A percentile compares a stretch with the other conserved stretches of the same genome.
Conservation (phyloP, 1,140 invertebrate genomes). For the Hypothenemus hampei region DNA sequence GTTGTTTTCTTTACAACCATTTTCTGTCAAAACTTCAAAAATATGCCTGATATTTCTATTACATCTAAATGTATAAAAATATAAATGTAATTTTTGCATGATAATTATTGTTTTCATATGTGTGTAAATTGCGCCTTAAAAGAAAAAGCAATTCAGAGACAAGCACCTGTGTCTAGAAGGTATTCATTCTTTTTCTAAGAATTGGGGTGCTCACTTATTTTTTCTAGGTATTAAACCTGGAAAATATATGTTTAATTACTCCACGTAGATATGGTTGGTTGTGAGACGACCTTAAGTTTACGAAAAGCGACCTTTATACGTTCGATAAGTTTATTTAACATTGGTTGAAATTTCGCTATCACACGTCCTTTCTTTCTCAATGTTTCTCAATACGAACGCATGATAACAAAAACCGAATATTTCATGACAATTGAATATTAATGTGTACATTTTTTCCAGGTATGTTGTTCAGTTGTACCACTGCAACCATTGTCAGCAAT, state of each 20-base stretch:
- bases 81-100: background rate
- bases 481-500: slow-evolving; percentile 9
- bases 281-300: slow-evolving; percentile 14
- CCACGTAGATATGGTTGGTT: no score
- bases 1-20: background rate
- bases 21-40: background rate
- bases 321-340: slow-evolving; percentile 19
- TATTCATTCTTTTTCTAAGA: no score
- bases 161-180: no score
- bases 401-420: background rate
- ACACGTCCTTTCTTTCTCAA: background rate
- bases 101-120: background rate
- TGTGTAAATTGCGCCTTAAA: no score
- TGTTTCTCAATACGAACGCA: background rate
- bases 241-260: slow-evolving; percentile 7
- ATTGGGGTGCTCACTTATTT: no score
- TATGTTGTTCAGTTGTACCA: slow-evolving; percentile 16
- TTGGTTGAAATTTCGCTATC: no score
- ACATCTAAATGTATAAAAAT: background rate
- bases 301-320: slow-evolving; percentile 17
- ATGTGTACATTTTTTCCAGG: slow-evolving; percentile 13
- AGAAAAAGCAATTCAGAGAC: no score
- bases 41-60: slow-evolving; percentile 1
- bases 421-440: no score
- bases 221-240: no score